These are phyloP conservation scores for Zosterops pallidus DNA, from an alignment of 2,113 vertebrate genomes.

Conservation along the genomic window DNA sequence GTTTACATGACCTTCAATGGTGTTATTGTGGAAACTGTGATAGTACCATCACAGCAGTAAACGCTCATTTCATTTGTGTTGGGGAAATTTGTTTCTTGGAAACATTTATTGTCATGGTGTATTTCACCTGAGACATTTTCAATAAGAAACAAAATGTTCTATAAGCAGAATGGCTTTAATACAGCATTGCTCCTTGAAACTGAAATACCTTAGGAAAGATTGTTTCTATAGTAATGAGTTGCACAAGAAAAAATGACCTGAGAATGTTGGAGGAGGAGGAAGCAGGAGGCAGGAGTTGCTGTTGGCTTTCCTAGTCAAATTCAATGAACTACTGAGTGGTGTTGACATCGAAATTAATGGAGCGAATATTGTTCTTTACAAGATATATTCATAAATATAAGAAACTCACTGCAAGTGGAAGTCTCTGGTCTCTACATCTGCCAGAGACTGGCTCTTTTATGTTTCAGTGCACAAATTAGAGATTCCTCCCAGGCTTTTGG, in stretches of 20 bases:
- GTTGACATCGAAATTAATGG: background rate
- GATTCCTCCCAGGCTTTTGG: background rate
- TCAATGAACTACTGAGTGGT: background rate
- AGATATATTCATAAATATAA: background rate
- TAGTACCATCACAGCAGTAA: background rate
- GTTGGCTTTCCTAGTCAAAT: background rate
- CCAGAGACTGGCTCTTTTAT: background rate
- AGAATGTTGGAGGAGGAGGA: background rate
- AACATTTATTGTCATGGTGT: background rate
- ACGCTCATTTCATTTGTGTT: background rate
- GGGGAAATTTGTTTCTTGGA: background rate
- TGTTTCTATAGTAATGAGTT: constrained; percentile 7
- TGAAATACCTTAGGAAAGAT: constrained; percentile 12
- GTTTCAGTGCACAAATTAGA: constrained; percentile 10
- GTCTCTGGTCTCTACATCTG: background rate
- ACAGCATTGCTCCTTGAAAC: background rate
- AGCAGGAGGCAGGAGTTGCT: background rate
- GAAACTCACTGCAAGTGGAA: background rate
- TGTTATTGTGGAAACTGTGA: background rate
- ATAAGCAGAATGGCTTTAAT: constrained; percentile 9
- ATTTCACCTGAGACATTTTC: constrained; percentile 37
- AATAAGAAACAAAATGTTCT: constrained; percentile 16
- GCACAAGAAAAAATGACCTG: background rate
- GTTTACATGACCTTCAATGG: background rate
- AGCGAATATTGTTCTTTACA: background rate